phyloP scores from a whole-genome alignment of 2,113 vertebrate species.

The Bubo blakistoni region DNA sequence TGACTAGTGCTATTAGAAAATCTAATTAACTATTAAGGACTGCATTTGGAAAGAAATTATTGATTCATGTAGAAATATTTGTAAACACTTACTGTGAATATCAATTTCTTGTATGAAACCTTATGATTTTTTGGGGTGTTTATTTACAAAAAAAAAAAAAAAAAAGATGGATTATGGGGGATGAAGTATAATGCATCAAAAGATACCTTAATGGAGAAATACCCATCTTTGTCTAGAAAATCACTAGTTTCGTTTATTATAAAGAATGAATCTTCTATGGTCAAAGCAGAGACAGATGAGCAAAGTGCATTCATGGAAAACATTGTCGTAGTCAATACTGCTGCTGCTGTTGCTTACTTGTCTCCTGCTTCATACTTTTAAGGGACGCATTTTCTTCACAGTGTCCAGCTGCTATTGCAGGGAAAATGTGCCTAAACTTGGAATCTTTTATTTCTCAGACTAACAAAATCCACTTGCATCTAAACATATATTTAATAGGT shows the following conservation, averaged over 20 bases:
- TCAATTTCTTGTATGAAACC: conserved; percentile 9
- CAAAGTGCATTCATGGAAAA: not conserved
- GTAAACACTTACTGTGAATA: conserved; percentile 32
- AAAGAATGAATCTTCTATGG: not conserved
- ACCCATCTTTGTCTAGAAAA: not conserved
- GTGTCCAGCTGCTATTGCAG: not conserved
- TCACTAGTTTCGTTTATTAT: not conserved
- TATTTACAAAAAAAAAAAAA: not conserved
- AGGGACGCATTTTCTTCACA: not conserved
- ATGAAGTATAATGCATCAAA: not conserved
- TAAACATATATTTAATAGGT: not conserved
- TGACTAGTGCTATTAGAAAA: conserved; percentile 60
- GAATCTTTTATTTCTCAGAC: not conserved
- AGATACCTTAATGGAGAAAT: conserved; percentile 3
- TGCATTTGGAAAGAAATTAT: conserved; percentile 52
- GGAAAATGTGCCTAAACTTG: not conserved
- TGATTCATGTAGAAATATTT: conserved; percentile 50
- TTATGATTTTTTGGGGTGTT: not conserved
- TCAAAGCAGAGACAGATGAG: conserved; percentile 3
- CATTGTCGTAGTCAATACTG: not conserved
- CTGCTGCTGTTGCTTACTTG: not conserved
- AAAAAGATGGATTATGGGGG: not conserved
- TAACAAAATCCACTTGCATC: not conserved
- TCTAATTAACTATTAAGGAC: conserved; percentile 64
- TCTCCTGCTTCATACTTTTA: not conserved